Conservation (phyloP, 2,888 invertebrate species). For the Tricholauxania praeusta region DNA sequence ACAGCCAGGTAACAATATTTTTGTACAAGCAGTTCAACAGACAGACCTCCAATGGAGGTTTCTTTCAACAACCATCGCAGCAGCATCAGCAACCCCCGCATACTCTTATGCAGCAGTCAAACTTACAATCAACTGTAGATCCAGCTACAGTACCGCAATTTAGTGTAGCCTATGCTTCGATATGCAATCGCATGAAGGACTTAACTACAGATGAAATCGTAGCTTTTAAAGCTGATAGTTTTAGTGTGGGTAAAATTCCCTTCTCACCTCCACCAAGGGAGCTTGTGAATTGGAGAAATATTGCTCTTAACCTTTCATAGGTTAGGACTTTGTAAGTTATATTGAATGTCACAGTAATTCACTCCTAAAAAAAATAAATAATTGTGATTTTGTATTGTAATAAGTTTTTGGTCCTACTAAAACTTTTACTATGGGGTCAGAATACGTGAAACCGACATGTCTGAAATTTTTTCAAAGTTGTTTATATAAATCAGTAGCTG, state of each 20-base stretch:
- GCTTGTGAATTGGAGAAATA: slow-evolving; percentile 50
- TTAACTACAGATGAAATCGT: slow-evolving; percentile 73
- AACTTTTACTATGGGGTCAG: too few relatives aligned
- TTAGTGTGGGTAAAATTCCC: slow-evolving; percentile 77
- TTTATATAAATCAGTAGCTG: too few relatives aligned
- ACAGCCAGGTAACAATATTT: slow-evolving; percentile 47
- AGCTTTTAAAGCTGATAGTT: slow-evolving; percentile 74
- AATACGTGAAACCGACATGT: too few relatives aligned
- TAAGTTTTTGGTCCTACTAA: too few relatives aligned
- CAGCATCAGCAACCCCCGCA: slow-evolving; percentile 44
- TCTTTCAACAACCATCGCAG: slow-evolving; percentile 38
- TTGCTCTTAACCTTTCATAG: background rate
- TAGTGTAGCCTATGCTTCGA: slow-evolving; percentile 10
- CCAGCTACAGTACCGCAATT: slow-evolving; percentile 5
- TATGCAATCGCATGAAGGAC: slow-evolving; percentile 74
- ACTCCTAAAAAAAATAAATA: too few relatives aligned
- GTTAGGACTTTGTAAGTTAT: too few relatives aligned
- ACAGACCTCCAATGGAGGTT: background rate
- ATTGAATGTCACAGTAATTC: too few relatives aligned
- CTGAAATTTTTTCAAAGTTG: too few relatives aligned
- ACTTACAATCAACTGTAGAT: slow-evolving; percentile 37
- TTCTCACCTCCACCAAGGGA: slow-evolving; percentile 75
- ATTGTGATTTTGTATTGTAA: too few relatives aligned
- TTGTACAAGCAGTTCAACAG: slow-evolving; percentile 47
- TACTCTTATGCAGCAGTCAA: slow-evolving; percentile 54